Evolutionary conservation across 2,888 invertebrate species (phyloP).

Genomic region (Invenusta paracnida): DNA sequence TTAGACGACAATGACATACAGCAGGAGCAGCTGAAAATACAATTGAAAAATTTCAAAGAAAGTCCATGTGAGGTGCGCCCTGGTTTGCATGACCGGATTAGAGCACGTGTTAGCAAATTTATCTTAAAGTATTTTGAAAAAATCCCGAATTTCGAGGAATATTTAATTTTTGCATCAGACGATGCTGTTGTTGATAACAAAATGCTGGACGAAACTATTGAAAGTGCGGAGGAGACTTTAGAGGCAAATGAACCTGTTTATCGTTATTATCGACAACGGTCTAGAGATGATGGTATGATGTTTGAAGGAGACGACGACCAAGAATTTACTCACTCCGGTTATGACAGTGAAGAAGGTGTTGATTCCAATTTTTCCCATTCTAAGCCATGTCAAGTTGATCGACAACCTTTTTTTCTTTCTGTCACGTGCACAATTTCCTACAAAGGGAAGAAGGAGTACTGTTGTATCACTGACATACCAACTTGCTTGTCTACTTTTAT

Average conservation of each 20-base stretch:
- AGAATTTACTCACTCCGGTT: not conserved
- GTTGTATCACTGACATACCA: not conserved
- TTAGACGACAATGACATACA: not conserved
- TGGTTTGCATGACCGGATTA: constrained; percentile 34
- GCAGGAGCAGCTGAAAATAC: not conserved
- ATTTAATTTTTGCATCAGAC: constrained; percentile 7
- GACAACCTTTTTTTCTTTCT: constrained; percentile 30
- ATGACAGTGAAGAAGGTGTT: not conserved
- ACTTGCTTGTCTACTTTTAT: constrained; percentile 32
- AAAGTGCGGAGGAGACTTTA: not conserved
- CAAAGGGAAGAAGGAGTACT: not conserved
- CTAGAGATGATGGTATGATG: not conserved
- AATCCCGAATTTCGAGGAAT: constrained; percentile 23
- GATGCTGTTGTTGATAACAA: not conserved
- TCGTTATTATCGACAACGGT: not conserved
- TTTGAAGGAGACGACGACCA: not conserved
- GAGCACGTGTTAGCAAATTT: not conserved
- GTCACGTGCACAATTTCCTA: constrained; percentile 29
- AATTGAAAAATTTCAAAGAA: not conserved
- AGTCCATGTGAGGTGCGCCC: constrained; percentile 19
- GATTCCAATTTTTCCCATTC: not conserved
- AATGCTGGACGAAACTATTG: not conserved
- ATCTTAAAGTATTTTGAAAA: constrained; percentile 34
- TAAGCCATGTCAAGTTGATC: not conserved
- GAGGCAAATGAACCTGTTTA: not conserved